Base-by-base conservation (phyloP, 2,888 invertebrate genomes). In the Dicycla oo region DNA sequence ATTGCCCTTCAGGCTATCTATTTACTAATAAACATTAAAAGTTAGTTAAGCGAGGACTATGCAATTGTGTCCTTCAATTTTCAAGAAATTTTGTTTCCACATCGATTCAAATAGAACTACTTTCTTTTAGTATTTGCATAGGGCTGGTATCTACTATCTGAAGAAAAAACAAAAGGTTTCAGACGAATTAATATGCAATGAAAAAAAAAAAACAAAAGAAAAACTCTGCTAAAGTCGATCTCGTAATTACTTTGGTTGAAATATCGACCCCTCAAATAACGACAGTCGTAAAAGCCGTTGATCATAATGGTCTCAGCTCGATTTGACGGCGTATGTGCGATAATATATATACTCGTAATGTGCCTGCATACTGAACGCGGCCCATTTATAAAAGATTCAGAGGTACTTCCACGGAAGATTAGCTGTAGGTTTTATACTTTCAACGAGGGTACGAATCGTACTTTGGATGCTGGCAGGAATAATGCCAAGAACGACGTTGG, bases 301-400 rank as follows among this genome's bases (percentile, higher is more conserved):
- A 64, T 70, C 30, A 57, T 40, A 3, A 62, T 26, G 56, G 26
- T 30, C 30, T 69, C 57, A 54, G 30, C 65, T 38, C 38, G 53
- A 69, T 63, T 81, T 81, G 51, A 67, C 49, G 26, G 58, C 26
- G 1, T 23, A 58, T 40, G 53, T 26, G 58, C 45, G 53, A 63
- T 69, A 69, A 30, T 63, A 76, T 81, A n/a, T n/a, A n/a, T n/a
- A 56, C n/a, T 58, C 75, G 69, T 69, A 69, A 78, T 66, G 47
- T 51, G 66, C 15, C 47, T 51, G 40, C n/a, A 18, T 49, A 62
- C 67, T 68, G 30, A 75, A 47, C 49, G 53, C 67, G 13, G 43
- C 13, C 13, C 13, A 20, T 69, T 68, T 61, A 80, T 75, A 57
- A 80, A 78, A 54, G n/a, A 75, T 64, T 75, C 68, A 64, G 23